A percentile compares a stretch with the other conserved stretches of the same genome.
Evolutionary conservation across 2,888 invertebrate species (phyloP).

Genomic region (Drosophila mimetica): DNA sequence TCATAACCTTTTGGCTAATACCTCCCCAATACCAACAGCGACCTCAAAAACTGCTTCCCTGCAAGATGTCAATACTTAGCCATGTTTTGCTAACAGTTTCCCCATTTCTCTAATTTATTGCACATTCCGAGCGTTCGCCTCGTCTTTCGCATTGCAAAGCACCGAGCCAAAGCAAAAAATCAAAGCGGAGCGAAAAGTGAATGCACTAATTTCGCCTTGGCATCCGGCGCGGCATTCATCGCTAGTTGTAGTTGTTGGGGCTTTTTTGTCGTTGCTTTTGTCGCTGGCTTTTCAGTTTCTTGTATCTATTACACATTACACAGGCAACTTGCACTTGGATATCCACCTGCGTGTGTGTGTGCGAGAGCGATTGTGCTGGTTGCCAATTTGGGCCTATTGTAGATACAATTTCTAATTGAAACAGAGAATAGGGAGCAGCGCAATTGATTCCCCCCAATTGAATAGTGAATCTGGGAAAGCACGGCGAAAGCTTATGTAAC

Average conservation of each 20-base stretch:
- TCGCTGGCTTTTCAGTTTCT: conserved; percentile 43
- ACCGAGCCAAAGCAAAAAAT: conserved; percentile 41
- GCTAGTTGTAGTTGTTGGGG: conserved; percentile 42
- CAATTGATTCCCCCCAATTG: conserved; percentile 57
- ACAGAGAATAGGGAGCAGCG: conserved; percentile 40
- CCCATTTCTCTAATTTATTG: conserved; percentile 46
- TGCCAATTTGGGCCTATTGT: conserved; percentile 50
- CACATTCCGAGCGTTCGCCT: conserved; percentile 38
- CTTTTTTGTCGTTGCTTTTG: conserved; percentile 34
- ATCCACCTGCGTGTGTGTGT: conserved; percentile 6
- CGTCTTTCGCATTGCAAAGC: conserved; percentile 62
- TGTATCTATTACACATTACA: conserved; percentile 57
- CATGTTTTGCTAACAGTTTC: conserved; percentile 44
- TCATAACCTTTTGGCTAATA: too few species aligned
- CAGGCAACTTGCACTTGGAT: conserved; percentile 45
- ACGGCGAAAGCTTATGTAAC: conserved; percentile 59
- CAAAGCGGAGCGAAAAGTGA: conserved; percentile 78
- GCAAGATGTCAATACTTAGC: conserved; percentile 16
- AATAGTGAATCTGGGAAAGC: conserved; percentile 29
- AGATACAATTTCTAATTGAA: conserved; percentile 71
- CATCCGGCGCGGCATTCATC: conserved; percentile 76
- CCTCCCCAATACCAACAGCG: too few species aligned
- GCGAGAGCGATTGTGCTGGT: conserved; percentile 17
- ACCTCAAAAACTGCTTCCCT: not conserved
- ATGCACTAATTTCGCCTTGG: conserved; percentile 83